Conservation (phyloP, 2,113 vertebrate species). For the Ardeotis arabs region DNA sequence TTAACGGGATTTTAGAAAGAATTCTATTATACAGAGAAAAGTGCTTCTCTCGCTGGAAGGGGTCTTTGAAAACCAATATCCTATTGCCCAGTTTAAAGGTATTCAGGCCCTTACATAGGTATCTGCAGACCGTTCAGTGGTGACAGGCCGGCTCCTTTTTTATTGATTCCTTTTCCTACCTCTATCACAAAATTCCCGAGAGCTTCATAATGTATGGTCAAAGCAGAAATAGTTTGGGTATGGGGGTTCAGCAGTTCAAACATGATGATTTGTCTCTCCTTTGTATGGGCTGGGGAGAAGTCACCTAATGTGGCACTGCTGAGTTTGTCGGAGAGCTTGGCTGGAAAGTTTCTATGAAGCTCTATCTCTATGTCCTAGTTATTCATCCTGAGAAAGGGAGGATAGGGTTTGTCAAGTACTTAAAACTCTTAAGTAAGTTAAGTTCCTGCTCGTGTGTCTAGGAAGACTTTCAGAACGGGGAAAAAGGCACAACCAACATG, state of each 20-base stretch:
- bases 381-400: neutral
- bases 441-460: neutral
- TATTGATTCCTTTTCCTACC: neutral
- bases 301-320: neutral
- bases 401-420: neutral
- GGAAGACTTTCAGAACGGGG: neutral
- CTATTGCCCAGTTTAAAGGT: neutral
- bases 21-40: neutral
- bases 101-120: neutral
- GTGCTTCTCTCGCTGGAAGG: neutral
- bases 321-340: neutral
- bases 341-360: neutral
- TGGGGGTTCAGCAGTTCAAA: neutral
- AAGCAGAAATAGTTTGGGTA: neutral
- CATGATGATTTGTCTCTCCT: neutral
- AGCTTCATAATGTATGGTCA: neutral
- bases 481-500: neutral
- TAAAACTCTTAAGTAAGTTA: neutral
- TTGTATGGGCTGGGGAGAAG: neutral
- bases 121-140: neutral
- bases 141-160: neutral
- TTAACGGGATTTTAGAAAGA: neutral
- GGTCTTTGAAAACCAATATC: neutral
- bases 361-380: accelerated
- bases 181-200: neutral